Conservation (phyloP, 1,140 invertebrate genomes). For the Heliconius himera region DNA sequence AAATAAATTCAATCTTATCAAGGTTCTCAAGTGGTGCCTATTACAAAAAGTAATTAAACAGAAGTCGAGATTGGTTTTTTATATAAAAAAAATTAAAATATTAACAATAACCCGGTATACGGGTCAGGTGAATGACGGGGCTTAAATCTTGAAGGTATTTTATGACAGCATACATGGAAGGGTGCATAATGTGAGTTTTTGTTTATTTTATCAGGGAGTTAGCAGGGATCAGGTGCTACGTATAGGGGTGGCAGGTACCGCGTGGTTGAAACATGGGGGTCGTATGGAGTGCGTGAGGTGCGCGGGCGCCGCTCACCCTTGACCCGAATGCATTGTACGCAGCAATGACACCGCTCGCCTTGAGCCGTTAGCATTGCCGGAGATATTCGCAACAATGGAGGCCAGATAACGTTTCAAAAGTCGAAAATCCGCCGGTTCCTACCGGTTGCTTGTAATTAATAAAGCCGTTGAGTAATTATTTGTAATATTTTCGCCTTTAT, state of each 20-base stretch:
- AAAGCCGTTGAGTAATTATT: constrained; percentile 66
- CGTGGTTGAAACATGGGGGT: constrained; percentile 44
- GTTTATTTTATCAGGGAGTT: constrained; percentile 43
- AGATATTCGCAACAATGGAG: constrained; percentile 82
- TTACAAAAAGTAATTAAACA: constrained; percentile 27
- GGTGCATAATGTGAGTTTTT: constrained; percentile 66
- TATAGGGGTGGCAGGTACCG: constrained; percentile 67
- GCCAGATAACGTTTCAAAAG: constrained; percentile 81
- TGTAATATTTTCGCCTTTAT: constrained; percentile 50
- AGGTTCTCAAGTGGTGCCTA: constrained; percentile 24
- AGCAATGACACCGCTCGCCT: constrained; percentile 80
- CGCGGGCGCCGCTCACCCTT: constrained; percentile 67
- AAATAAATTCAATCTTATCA: constrained; percentile 38
- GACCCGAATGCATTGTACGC: constrained; percentile 79
- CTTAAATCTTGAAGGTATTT: constrained; percentile 48
- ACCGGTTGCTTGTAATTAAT: constrained; percentile 74
- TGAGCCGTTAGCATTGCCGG: constrained; percentile 79
- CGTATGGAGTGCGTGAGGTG: constrained; percentile 45
- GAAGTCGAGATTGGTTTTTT: constrained; percentile 36
- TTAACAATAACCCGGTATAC: constrained; percentile 54
- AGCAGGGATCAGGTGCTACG: constrained; percentile 62
- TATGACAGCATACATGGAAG: constrained; percentile 57
- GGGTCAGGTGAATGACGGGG: constrained; percentile 69
- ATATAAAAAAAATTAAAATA: constrained; percentile 43
- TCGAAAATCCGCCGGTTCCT: constrained; percentile 77